Base-by-base conservation (phyloP, 2,113 vertebrate species). In the Lepus timidus region DNA sequence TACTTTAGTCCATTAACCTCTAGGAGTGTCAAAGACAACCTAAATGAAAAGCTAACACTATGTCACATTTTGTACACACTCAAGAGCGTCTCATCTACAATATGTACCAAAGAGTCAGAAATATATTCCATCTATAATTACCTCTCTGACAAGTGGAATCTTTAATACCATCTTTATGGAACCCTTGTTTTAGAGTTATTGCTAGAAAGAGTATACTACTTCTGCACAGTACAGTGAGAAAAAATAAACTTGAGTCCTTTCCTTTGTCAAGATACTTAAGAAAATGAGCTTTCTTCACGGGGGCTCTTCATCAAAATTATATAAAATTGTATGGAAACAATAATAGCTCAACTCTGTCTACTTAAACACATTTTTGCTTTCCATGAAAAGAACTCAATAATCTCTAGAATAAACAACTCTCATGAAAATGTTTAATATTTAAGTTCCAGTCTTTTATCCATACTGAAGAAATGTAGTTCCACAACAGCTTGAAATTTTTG, bases 241-340 rank as follows among this genome's bases (percentile, higher is more conserved):
- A 51, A 64, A n/a, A 61, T 88, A 52, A 65, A 27, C 23, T 71
- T 12, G 16, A 93, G 20, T 70, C 74, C 85, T 74, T 96, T 90
- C 2, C 36, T 92, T 94, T 88, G 90, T 82, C 74, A 92, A 93
- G 91, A 93, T 49, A 90, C 79, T 96, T 88, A 90, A 81, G 90
- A 90, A 96, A 96, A 93, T 68, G 65, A 95, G 51, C 83, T 94
- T 93, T 95, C 65, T n/a, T 95, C n/a, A 36, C 67, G 39, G 65
- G 80, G 61, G 73, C 36, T 85, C 74, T 92, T 96, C 93, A 96
- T 90, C 88, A 94, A 94, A 94, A 85, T 94, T 64, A 86, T 73
- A 96, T 31, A 95, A 25, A 88, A 88, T 71, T 71, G 92, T 83
- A 95, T 23, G 61, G 65, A 93, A 94, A 82, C 73, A 75, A 73